A percentile compares a stretch with the other conserved stretches of the same genome.
phyloP scores from a whole-genome alignment of 2,113 vertebrate species.

The Megaptera novaeangliae region DNA sequence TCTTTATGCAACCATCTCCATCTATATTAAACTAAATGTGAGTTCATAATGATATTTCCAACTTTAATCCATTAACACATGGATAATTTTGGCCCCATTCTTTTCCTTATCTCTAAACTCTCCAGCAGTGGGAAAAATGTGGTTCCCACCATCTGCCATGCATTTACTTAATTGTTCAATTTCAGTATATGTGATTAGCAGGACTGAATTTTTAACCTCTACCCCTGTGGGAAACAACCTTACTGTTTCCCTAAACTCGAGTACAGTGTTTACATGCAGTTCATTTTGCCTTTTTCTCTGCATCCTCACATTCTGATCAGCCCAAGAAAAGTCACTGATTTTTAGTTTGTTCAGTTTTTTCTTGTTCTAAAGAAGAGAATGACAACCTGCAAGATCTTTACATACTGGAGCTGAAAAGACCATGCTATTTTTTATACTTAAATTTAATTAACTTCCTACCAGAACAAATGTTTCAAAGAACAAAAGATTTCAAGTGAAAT shows the following conservation, averaged over 20 bases:
- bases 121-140: neutral
- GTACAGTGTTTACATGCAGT: neutral
- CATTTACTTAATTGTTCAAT: neutral
- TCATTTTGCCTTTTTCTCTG: neutral
- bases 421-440: neutral
- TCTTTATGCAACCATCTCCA: neutral
- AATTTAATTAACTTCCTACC: neutral
- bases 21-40: neutral
- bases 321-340: neutral
- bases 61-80: neutral
- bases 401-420: neutral
- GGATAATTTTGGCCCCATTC: neutral
- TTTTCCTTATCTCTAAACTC: neutral
- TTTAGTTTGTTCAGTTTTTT: neutral
- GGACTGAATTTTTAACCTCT: neutral
- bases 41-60: neutral
- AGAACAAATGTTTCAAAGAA: neutral
- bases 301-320: neutral
- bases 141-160: neutral
- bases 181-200: neutral
- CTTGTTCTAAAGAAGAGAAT: neutral
- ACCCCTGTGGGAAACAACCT: neutral
- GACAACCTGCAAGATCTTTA: neutral
- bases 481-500: neutral
- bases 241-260: neutral